Base-by-base conservation (phyloP, 2,888 invertebrate genomes). In the Homarus gammarus region DNA sequence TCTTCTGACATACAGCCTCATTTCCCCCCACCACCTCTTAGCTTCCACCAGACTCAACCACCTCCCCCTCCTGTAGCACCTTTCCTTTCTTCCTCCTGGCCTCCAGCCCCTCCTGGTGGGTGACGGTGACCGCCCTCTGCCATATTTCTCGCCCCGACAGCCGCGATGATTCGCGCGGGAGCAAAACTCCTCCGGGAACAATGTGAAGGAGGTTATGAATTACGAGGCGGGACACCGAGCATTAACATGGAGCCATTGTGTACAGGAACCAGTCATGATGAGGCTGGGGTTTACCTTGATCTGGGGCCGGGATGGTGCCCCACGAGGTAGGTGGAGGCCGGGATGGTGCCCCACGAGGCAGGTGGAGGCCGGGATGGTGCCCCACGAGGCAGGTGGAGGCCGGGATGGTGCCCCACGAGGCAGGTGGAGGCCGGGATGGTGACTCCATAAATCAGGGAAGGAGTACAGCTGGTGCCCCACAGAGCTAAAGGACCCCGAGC, bases 211-310 rank as follows among this genome's bases (percentile, higher is more conserved):
- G 84, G 61, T 77, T 70, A 77, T 85, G 84, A 85, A 85, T 77
- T 85, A 85, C 84, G 77, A 49, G 44, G 31, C 38, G 64, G 40
- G 84, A 85, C 84, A 77, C 84, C 44, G 77, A 77, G 64, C 84
- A 85, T 77, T 75, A 85, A 77, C 84, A 85, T 75, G 84, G 40
- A 56, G 44, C 77, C 84, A 75, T 85, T 85, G 84, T 85, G 84
- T 64, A 64, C 31, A 51, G 56, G 61, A 70, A 70, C 64, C 27
- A n/a, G 31, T 64, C 84, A 85, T 40, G 56, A 61, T 61, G 77
- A 77, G 61, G 38, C 56, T 49, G 40, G 70, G 70, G 40, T 61
- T 82, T 44, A 82, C 27, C 61, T 12, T 61, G 44, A 33, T 68
- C 56, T 31, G 51, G 77, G 31, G 77, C 6, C 27, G 3, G 51